These are phyloP conservation scores for Prunella fulvescens DNA, from an alignment of 2,113 vertebrate species.

Conservation along the genomic window DNA sequence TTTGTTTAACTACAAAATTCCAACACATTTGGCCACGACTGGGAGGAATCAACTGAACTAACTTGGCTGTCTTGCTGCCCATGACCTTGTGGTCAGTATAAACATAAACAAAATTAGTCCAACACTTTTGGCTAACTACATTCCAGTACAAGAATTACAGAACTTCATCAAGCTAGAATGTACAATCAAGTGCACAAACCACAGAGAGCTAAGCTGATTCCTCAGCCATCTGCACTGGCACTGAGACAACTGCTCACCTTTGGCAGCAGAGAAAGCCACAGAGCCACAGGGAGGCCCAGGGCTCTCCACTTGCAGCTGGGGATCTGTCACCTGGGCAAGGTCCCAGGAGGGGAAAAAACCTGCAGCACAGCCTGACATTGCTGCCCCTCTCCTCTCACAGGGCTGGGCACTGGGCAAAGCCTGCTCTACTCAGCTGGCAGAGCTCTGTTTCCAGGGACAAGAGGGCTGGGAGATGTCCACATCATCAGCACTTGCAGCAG, in stretches of 20 bases:
- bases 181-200: background rate
- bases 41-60: background rate
- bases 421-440: rapidly evolving
- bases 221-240: background rate
- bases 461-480: rapidly evolving
- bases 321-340: background rate
- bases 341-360: background rate
- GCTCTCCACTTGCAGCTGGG: background rate
- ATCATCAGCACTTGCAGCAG: background rate
- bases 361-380: rapidly evolving
- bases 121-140: background rate
- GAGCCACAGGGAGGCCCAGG: background rate
- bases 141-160: background rate
- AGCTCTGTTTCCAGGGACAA: too few relatives aligned
- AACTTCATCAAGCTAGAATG: background rate
- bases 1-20: background rate
- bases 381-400: background rate
- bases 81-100: background rate
- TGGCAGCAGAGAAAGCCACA: background rate
- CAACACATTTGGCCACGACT: background rate
- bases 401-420: background rate
- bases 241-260: background rate
- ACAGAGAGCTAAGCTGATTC: background rate
- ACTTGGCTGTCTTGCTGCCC: background rate
- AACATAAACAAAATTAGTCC: background rate